A percentile compares a stretch with the other conserved stretches of the same genome.
phyloP scores from a whole-genome alignment of 64 coral and sea anemone species.

The Acropora tenuis region DNA sequence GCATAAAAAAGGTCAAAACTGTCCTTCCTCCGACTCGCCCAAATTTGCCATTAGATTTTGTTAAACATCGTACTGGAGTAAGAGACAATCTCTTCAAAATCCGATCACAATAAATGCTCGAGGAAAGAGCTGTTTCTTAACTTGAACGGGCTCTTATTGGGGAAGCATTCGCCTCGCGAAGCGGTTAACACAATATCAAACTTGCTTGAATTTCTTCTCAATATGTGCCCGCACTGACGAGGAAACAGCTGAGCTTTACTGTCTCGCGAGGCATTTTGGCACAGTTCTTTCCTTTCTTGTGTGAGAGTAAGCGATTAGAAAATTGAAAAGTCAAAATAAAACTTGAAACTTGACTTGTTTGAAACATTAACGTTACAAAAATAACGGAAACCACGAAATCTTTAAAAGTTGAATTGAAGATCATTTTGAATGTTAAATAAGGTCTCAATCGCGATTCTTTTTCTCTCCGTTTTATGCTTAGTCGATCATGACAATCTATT shows the following conservation, averaged over 20 bases:
- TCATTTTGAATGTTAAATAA: neutral
- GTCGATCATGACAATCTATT: neutral
- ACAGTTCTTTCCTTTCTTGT: no score
- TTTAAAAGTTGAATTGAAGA: neutral
- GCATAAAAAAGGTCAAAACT: neutral
- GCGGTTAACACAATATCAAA: no score
- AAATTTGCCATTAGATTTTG: neutral
- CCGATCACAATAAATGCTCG: neutral
- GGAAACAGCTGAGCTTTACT: no score
- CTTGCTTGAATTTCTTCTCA: no score
- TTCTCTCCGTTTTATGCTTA: no score
- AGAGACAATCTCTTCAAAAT: neutral
- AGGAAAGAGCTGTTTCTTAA: no score
- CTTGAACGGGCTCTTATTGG: no score
- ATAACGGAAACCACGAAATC: neutral
- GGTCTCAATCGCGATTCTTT: no score
- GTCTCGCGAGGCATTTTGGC: no score
- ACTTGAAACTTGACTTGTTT: neutral
- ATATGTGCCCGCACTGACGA: no score
- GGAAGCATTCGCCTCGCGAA: no score
- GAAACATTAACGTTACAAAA: conserved; percentile 7
- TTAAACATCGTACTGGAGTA: neutral
- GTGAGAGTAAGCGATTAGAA: neutral
- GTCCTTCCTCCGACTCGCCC: neutral
- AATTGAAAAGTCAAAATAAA: neutral